Conservation (phyloP, 2,797 vertebrate species). For the Orientallactaga sibirica region DNA sequence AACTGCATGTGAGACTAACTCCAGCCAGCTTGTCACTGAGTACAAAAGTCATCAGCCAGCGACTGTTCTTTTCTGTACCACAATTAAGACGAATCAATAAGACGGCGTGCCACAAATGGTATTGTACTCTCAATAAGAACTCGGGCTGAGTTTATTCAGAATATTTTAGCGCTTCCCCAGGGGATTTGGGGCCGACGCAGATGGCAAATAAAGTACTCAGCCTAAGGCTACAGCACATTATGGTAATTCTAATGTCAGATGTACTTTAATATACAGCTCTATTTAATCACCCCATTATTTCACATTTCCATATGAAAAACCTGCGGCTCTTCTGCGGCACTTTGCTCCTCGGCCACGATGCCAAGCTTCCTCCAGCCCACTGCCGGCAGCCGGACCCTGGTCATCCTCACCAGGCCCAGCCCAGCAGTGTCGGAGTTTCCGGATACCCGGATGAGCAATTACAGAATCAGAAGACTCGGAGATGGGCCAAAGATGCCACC, state of each 20-base stretch:
- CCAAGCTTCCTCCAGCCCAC: slow-evolving; percentile 91
- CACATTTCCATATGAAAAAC: slow-evolving; percentile 99
- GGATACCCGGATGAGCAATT: slow-evolving; percentile 83
- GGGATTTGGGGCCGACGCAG: slow-evolving; percentile 97
- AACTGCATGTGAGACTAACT: slow-evolving; percentile 90
- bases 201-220: slow-evolving; percentile 99
- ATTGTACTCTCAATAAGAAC: slow-evolving; percentile 95
- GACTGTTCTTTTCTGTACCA: slow-evolving; percentile 95
- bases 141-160: slow-evolving; percentile 94
- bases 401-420: slow-evolving; percentile 88
- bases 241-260: slow-evolving; percentile 99
- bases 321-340: slow-evolving; percentile 90
- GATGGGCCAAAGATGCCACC: slow-evolving; percentile 66
- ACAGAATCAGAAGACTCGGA: slow-evolving; percentile 82
- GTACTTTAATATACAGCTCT: slow-evolving; percentile 99
- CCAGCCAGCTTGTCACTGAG: slow-evolving; percentile 92
- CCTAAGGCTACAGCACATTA: slow-evolving; percentile 99
- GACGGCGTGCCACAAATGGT: slow-evolving; percentile 92
- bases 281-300: slow-evolving; percentile 99
- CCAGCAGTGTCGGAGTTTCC: slow-evolving; percentile 83
- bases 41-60: slow-evolving; percentile 92
- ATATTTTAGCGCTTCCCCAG: slow-evolving; percentile 94
- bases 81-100: slow-evolving; percentile 96
- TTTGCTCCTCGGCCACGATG: slow-evolving; percentile 89
- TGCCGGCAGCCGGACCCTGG: slow-evolving; percentile 87